phyloP scores from a whole-genome alignment of 2,797 vertebrate genomes.

The Gadopsis marmoratus region DNA sequence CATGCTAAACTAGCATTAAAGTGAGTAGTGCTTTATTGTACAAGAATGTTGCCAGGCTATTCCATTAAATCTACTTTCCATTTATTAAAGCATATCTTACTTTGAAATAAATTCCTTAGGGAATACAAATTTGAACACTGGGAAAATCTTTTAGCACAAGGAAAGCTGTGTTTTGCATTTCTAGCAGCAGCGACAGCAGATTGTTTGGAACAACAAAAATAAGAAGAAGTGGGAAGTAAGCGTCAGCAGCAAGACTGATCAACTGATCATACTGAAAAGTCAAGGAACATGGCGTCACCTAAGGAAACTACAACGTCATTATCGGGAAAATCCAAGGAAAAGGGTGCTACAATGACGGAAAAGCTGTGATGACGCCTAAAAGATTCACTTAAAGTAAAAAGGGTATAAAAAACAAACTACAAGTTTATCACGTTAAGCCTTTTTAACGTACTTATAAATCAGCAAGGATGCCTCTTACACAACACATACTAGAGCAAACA shows the following conservation, averaged over 20 bases:
- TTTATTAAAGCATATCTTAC: not conserved
- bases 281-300: not conserved
- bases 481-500: constrained; percentile 12
- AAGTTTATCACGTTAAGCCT: not conserved
- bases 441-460: not conserved
- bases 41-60: not conserved
- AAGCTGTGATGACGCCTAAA: not conserved
- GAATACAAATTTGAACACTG: not conserved
- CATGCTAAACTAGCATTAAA: not conserved
- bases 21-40: too few relatives aligned
- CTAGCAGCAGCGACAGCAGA: not conserved
- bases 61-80: not conserved
- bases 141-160: not conserved
- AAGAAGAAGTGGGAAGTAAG: not conserved
- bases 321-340: not conserved
- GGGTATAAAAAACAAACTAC: not conserved
- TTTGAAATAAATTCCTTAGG: not conserved
- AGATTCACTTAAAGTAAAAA: not conserved
- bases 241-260: not conserved
- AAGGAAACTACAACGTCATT: not conserved
- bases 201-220: not conserved
- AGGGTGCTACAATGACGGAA: too few relatives aligned
- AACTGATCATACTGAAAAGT: not conserved
- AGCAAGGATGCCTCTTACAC: not conserved
- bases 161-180: not conserved